Evolutionary conservation across 2,113 vertebrate species (phyloP).

Genomic region (Cyanoramphus novaezelandiae): DNA sequence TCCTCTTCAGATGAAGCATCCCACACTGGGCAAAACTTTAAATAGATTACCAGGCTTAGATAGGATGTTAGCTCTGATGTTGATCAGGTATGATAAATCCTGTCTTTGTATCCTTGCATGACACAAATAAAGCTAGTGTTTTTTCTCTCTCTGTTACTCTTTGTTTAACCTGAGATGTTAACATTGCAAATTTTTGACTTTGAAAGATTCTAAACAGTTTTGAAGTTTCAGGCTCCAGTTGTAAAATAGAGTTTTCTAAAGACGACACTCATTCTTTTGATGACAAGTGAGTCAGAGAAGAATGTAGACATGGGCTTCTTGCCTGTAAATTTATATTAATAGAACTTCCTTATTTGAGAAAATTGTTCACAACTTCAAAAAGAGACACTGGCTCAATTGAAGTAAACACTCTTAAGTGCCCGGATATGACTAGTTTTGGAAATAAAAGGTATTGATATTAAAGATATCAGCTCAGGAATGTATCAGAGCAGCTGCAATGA

Average conservation of each 20-base stretch:
- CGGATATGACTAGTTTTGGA: not conserved
- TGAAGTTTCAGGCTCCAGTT: constrained; percentile 26
- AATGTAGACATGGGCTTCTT: not conserved
- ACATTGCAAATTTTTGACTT: not conserved
- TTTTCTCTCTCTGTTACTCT: not conserved
- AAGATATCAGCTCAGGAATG: not conserved
- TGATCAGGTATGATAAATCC: constrained; percentile 15
- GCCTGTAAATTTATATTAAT: constrained; percentile 36
- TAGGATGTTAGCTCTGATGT: not conserved
- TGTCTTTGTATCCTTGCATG: not conserved
- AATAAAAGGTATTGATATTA: constrained; percentile 24
- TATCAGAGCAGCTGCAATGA: not conserved
- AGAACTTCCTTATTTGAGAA: constrained; percentile 57
- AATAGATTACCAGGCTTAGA: not conserved
- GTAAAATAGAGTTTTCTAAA: constrained; percentile 28
- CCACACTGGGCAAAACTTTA: not conserved
- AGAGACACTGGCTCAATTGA: not conserved
- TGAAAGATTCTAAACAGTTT: constrained; percentile 21
- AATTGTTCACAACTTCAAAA: constrained; percentile 24
- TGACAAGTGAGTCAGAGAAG: constrained; percentile 46
- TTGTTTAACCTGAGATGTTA: constrained; percentile 25
- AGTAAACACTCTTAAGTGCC: constrained; percentile 19
- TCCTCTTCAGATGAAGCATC: constrained; percentile 9
- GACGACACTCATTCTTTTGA: not conserved
- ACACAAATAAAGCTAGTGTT: not conserved